Evolutionary conservation across 2,888 invertebrate species (phyloP), one percentile per base, ranked within the genome.

Genomic region (Polyploca ridens): DNA sequence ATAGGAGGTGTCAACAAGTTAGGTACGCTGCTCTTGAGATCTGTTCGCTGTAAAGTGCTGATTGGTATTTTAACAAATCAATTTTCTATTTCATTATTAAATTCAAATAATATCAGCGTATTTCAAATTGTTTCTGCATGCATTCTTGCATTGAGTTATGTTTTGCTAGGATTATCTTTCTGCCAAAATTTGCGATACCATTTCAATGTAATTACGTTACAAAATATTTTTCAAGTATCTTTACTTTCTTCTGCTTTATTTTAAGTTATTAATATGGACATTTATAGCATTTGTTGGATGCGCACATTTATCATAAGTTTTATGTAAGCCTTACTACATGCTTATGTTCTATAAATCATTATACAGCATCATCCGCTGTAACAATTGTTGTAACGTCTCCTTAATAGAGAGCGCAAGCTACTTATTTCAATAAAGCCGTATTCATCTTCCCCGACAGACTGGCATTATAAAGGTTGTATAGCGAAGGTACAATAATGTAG

Each of bases 1-100:
- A 82, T 81, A 81, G 76, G 70, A 71, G 67, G 67, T 77, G 77
- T 79, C 81, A 76, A 78, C 79, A 77, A 82, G 76, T 77, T 77
- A 27, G 27, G 27, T 2, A 67, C 69, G 66, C 69, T 72, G 69
- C 68, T 70, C 41, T 19, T 5, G 13, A 41, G 6, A 3, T 54
- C 54, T 61, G 16, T 16, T 58, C n/a, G 1, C 61, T 19, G 41
- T 10, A n/a, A 41, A 13, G 38, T 19, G 60, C 38, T 41, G 61
- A 11, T 61, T 38, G 41, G 41, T 41, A 41, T 41, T 61, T 41
- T 27, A 54, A 54, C 54, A 19, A 54, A 54, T 54, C 54, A 54
- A 10, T 19, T 27, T 27, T 27, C 27, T 27, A 27, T 27, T 27
- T 27, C 27, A 27, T 27, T 27, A 27, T 27, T 27, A 27, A 27